A percentile compares a stretch with the other conserved stretches of the same genome.
Conservation (phyloP, 2,888 invertebrate species). For the Lacanobia wlatinum region DNA sequence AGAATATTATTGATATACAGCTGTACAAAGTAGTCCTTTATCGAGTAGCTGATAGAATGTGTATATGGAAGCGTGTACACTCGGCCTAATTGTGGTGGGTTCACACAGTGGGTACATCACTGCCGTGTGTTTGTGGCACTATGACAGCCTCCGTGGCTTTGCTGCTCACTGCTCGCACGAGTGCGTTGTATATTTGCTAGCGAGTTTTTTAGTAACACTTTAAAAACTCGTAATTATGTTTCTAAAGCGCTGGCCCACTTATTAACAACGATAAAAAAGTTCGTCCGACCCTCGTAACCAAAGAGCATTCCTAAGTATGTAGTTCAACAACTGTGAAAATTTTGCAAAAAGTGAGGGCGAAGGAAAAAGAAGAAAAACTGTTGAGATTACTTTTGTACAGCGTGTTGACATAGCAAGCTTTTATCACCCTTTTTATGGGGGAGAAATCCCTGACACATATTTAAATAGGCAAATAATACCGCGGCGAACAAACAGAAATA, state of each 20-base stretch:
- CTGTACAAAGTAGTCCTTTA: conserved; percentile 25
- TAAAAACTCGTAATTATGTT: background rate
- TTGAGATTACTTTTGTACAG: conserved; percentile 87
- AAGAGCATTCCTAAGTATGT: conserved; percentile 42
- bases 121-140: conserved; percentile 60
- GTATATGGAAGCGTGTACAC: conserved; percentile 7
- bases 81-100: conserved; percentile 62
- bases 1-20: conserved; percentile 8
- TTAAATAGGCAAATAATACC: conserved; percentile 89
- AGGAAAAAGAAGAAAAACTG: conserved; percentile 78
- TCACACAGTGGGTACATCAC: conserved; percentile 39
- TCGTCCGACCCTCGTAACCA: conserved; percentile 28
- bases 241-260: conserved; percentile 11
- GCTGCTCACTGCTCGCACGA: conserved; percentile 22
- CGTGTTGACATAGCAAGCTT: conserved; percentile 89
- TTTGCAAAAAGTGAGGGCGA: conserved; percentile 60
- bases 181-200: background rate
- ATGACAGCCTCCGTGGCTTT: conserved; percentile 47
- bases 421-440: conserved; percentile 88
- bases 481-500: conserved; percentile 80
- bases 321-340: conserved; percentile 61
- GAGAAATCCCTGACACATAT: conserved; percentile 89
- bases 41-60: conserved; percentile 15
- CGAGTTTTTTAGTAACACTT: too few species aligned
- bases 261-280: conserved; percentile 27